Conservation (phyloP, 2,888 invertebrate genomes). For the Macrosoma leucophasiata region DNA sequence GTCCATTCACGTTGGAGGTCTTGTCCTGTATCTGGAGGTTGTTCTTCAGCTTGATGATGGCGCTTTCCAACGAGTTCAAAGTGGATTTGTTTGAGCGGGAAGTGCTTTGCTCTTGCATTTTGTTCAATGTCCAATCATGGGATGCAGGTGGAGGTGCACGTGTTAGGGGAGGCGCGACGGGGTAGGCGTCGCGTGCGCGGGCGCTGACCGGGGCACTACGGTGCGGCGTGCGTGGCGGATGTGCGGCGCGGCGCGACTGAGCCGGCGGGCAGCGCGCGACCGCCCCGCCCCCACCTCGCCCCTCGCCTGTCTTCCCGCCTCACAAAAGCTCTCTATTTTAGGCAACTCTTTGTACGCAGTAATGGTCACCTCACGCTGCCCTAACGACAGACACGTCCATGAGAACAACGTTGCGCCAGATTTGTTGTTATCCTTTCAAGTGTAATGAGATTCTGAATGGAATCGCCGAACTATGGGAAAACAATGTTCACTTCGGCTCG, state of each 20-base stretch:
- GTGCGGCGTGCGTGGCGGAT: slow-evolving; percentile 62
- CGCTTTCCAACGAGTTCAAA: slow-evolving; percentile 69
- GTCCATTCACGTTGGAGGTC: slow-evolving; percentile 50
- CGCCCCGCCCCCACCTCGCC: slow-evolving; percentile 70
- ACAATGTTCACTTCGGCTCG: slow-evolving; percentile 55
- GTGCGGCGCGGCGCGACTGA: slow-evolving; percentile 71
- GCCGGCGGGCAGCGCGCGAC: slow-evolving; percentile 63
- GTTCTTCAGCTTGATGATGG: slow-evolving; percentile 71
- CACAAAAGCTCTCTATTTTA: slow-evolving; percentile 76
- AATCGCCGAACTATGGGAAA: slow-evolving; percentile 64
- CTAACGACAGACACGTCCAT: slow-evolving; percentile 74
- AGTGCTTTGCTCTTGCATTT: slow-evolving; percentile 71
- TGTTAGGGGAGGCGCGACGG: slow-evolving; percentile 32
- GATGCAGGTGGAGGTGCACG: slow-evolving; percentile 42
- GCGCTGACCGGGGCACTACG: slow-evolving; percentile 48
- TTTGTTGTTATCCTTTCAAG: slow-evolving; percentile 68
- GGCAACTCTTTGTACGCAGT: slow-evolving; percentile 74
- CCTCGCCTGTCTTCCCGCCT: slow-evolving; percentile 61
- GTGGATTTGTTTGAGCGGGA: slow-evolving; percentile 64
- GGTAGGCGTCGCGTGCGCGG: slow-evolving; percentile 55
- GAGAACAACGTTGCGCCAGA: slow-evolving; percentile 70
- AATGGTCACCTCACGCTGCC: slow-evolving; percentile 76
- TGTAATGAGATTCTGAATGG: slow-evolving; percentile 75
- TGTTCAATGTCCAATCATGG: slow-evolving; percentile 33
- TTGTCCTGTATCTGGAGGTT: slow-evolving; percentile 73